Percentiles rank a stretch among this genome's conserved stretches.
phyloP scores from a whole-genome alignment of 92 coral and sea anemone species.

The Muricea muricata region DNA sequence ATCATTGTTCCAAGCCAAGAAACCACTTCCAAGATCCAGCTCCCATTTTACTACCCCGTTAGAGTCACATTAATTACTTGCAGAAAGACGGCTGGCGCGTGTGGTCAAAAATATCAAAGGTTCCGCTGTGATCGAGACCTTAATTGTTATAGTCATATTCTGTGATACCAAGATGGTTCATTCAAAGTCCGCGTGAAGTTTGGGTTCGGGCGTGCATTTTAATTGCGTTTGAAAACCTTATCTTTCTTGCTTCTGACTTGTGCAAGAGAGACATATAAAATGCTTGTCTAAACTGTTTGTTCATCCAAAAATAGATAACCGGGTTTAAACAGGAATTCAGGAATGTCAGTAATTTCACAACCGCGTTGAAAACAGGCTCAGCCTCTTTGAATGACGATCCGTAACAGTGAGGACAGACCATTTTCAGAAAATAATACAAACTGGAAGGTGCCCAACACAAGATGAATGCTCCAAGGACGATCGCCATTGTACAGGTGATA shows the following conservation, averaged over 20 bases:
- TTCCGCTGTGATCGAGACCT: no score
- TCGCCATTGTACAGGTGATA: slow-evolving; percentile 80
- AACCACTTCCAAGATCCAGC: no score
- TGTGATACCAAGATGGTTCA: no score
- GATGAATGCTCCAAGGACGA: slow-evolving; percentile 85
- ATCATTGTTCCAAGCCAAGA: no score
- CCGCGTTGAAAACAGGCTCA: slow-evolving; percentile 74
- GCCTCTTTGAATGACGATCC: slow-evolving; percentile 60
- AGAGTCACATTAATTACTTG: no score
- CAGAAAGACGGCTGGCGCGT: no score
- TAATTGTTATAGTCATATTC: no score
- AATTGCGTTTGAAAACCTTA: not conserved
- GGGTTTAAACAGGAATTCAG: slow-evolving; percentile 89
- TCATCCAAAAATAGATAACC: slow-evolving; percentile 93
- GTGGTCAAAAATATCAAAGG: no score
- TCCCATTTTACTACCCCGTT: no score
- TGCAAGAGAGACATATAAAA: slow-evolving; percentile 8
- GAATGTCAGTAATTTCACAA: slow-evolving; percentile 85
- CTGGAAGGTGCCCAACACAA: slow-evolving; percentile 92
- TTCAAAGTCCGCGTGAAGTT: not conserved
- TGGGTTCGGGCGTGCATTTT: not conserved
- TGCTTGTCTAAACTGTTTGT: slow-evolving; percentile 76
- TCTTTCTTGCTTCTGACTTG: not conserved
- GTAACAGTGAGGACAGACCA: slow-evolving; percentile 80
- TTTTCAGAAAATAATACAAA: slow-evolving; percentile 81